Evolutionary conservation across 2,888 invertebrate species (phyloP), one percentile per base, ranked within the genome.

Genomic region (Synanthedon andrenaeformis): DNA sequence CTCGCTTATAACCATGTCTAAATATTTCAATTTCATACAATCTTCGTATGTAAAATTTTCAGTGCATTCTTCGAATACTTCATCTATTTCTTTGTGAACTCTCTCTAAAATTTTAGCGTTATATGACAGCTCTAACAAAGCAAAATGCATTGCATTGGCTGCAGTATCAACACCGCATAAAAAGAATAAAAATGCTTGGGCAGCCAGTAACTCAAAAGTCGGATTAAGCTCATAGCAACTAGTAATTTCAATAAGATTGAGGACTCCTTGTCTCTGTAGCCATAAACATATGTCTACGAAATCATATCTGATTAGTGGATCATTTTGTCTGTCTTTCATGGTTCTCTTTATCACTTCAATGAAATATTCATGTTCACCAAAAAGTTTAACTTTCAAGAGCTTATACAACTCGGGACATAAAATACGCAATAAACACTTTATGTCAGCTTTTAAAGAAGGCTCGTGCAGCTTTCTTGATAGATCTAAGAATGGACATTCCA

Each of bases 161-260:
- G 82, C 74, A 1, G 85, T 81, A 50, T 88, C 87, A 3, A 78
- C 74, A 1, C 88, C 88, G 41, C 84, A 87, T 41, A 83, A 55
- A 42, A 85, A 85, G 55, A 88, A 88, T 57, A 86, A 76, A 53
- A 88, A 82, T 0, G 82, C 81, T 60, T 88, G 86, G 2, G 84
- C 80, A 3, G 82, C 78, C 28, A 86, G 48, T 1, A 82, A 13
- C 62, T 79, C 76, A 51, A 74, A 76, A 4, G 77, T 71, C 1
- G 75, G 71, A 3, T 70, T 62, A 8, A 81, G 42, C 53, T 75
- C 64, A 54, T 66, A 79, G 0, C 71, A 73, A 2, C 77, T 76
- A 0, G 55, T 51, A 0, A 52, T 45, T 41, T 82, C 82, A 10
- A 35, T 8, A 10, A 10, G 8, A n/a, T 59, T 64, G 65, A 80